These are phyloP conservation scores for Pararge aegeria DNA, from an alignment of 1,140 invertebrate genomes.

Conservation along the genomic window DNA sequence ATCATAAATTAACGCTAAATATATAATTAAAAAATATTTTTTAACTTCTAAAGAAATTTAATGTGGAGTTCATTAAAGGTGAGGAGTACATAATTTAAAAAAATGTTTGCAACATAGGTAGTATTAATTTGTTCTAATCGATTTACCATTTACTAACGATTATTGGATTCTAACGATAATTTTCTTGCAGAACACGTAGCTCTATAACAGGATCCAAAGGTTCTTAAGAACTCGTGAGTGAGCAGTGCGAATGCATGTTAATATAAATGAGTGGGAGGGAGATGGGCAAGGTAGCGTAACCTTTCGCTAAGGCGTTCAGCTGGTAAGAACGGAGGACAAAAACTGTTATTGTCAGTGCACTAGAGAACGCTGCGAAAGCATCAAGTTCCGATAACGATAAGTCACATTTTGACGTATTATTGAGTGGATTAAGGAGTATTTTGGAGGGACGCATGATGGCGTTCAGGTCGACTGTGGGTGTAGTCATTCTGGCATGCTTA, in stretches of 20 bases:
- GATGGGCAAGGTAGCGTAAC: slow-evolving; percentile 46
- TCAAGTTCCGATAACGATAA: slow-evolving; percentile 53
- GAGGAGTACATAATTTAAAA: too few species aligned
- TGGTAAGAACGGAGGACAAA: slow-evolving; percentile 71
- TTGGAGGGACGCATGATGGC: slow-evolving; percentile 63
- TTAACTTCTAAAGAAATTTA: too few species aligned
- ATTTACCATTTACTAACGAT: slow-evolving; percentile 5
- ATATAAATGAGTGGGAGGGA: slow-evolving; percentile 38
- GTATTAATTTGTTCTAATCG: slow-evolving; percentile 8
- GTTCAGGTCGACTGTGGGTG: slow-evolving; percentile 51
- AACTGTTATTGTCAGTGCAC: slow-evolving; percentile 70
- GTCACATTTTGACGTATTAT: slow-evolving; percentile 64
- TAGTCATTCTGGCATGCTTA: slow-evolving; percentile 59
- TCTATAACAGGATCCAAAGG: slow-evolving; percentile 69
- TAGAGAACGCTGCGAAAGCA: slow-evolving; percentile 62
- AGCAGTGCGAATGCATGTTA: slow-evolving; percentile 42
- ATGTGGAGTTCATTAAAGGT: too few species aligned
- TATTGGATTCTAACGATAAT: slow-evolving; percentile 39
- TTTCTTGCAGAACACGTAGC: slow-evolving; percentile 67
- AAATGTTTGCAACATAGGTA: slow-evolving; percentile 15
- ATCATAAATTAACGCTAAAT: background rate
- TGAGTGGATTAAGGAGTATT: slow-evolving; percentile 48
- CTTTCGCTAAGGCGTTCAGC: slow-evolving; percentile 64
- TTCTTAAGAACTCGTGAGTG: slow-evolving; percentile 41
- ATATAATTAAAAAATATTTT: slow-evolving; percentile 1